phyloP scores from a whole-genome alignment of 2,113 vertebrate genomes.

The Smithornis capensis region DNA sequence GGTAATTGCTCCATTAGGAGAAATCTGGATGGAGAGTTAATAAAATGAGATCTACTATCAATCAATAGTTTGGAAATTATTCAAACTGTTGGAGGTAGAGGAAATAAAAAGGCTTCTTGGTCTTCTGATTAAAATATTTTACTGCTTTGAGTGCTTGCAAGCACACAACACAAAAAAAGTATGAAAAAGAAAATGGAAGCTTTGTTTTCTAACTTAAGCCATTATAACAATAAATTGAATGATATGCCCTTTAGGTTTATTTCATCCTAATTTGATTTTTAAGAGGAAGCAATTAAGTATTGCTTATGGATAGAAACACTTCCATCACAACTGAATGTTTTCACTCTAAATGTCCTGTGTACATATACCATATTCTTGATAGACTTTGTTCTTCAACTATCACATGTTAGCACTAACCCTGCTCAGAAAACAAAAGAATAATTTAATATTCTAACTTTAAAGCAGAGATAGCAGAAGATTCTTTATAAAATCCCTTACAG shows the following conservation, averaged over 20 bases:
- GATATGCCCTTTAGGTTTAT: rapidly evolving
- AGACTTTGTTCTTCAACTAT: background rate
- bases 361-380: background rate
- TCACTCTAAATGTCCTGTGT: background rate
- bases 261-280: background rate
- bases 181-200: background rate
- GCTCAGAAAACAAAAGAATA: background rate
- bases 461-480: background rate
- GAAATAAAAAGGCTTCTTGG: background rate
- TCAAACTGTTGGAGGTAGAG: background rate
- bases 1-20: background rate
- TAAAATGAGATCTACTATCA: background rate
- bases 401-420: background rate
- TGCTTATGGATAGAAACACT: background rate
- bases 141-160: background rate
- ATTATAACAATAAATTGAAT: background rate
- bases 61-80: background rate
- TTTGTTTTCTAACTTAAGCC: background rate
- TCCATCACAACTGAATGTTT: background rate
- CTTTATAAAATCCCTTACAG: background rate
- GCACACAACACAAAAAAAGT: background rate
- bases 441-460: background rate
- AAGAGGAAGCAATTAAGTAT: background rate
- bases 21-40: background rate
- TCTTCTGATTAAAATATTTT: background rate